Percentiles rank a stretch among this genome's conserved stretches.
Conservation (phyloP, 2,797 vertebrate genomes). For the Labroides dimidiatus region DNA sequence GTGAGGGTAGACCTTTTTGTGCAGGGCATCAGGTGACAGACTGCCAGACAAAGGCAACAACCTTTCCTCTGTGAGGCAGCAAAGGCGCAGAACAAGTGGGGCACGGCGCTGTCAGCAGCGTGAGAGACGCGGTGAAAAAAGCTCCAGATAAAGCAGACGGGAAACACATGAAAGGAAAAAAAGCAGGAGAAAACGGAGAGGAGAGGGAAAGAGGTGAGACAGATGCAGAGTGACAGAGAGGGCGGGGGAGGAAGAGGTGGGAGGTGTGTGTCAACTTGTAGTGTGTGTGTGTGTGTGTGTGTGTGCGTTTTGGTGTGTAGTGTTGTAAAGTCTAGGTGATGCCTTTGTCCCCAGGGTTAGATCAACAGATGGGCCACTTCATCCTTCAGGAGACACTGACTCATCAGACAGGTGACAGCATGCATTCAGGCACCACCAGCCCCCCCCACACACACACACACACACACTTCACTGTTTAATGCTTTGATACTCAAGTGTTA, state of each 20-base stretch:
- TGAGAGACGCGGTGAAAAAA: slow-evolving; percentile 42
- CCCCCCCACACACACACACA: slow-evolving; percentile 11
- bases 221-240: slow-evolving; percentile 51
- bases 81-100: slow-evolving; percentile 37
- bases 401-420: slow-evolving; percentile 70
- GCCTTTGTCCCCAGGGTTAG: slow-evolving; percentile 49
- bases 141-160: slow-evolving; percentile 44
- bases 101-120: slow-evolving; percentile 46
- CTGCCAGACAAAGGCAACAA: slow-evolving; percentile 51
- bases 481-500: slow-evolving; percentile 7
- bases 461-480: neutral
- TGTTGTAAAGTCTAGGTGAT: slow-evolving; percentile 58
- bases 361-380: slow-evolving; percentile 77
- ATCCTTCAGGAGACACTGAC: slow-evolving; percentile 66
- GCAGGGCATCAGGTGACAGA: slow-evolving; percentile 45
- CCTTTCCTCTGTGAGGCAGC: slow-evolving; percentile 33
- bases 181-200: slow-evolving; percentile 15
- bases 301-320: slow-evolving; percentile 20
- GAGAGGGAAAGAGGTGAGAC: slow-evolving; percentile 35
- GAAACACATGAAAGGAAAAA: slow-evolving; percentile 38
- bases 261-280: slow-evolving; percentile 48
- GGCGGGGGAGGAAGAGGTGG: slow-evolving; percentile 43
- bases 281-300: slow-evolving; percentile 18
- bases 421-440: slow-evolving; percentile 22
- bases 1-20: slow-evolving; percentile 31